These are phyloP conservation scores for Lucinisca nassula DNA, from an alignment of 2,888 invertebrate species.

Conservation along the genomic window DNA sequence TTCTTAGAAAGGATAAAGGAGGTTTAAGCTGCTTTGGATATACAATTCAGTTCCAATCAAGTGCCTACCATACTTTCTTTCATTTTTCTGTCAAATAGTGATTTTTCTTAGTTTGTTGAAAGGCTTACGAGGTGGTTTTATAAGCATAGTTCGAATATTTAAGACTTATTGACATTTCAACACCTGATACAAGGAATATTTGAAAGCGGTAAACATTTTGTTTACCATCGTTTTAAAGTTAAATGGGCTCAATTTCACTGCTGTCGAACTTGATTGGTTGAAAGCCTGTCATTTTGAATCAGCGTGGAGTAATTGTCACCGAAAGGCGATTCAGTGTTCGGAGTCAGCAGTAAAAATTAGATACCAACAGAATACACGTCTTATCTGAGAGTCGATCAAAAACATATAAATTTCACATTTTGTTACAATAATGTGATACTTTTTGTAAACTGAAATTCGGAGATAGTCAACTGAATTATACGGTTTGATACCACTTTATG, in stretches of 20 bases:
- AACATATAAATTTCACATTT: constrained; percentile 17
- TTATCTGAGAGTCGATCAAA: neutral
- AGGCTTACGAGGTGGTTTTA: neutral
- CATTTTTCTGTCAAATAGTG: neutral
- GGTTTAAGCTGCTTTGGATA: constrained; percentile 29
- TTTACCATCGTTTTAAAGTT: constrained; percentile 10
- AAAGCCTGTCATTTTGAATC: constrained; percentile 17
- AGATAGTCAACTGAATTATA: no score
- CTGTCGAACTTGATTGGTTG: constrained; percentile 19
- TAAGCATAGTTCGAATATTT: constrained; percentile 6
- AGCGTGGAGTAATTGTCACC: constrained; percentile 17
- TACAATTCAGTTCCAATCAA: constrained; percentile 55
- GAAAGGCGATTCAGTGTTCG: constrained; percentile 1
- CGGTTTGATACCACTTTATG: no score
- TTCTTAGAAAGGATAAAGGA: neutral
- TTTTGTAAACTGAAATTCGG: neutral
- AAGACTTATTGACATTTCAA: constrained; percentile 19
- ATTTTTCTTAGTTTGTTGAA: neutral
- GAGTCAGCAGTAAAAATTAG: neutral
- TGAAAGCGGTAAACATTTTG: constrained; percentile 25
- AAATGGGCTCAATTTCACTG: constrained; percentile 11
- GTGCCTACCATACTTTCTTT: neutral
- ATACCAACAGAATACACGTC: constrained; percentile 4
- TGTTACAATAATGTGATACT: neutral
- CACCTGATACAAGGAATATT: constrained; percentile 13